Conservation (phyloP, 2,113 vertebrate species). For the Carollia perspicillata region DNA sequence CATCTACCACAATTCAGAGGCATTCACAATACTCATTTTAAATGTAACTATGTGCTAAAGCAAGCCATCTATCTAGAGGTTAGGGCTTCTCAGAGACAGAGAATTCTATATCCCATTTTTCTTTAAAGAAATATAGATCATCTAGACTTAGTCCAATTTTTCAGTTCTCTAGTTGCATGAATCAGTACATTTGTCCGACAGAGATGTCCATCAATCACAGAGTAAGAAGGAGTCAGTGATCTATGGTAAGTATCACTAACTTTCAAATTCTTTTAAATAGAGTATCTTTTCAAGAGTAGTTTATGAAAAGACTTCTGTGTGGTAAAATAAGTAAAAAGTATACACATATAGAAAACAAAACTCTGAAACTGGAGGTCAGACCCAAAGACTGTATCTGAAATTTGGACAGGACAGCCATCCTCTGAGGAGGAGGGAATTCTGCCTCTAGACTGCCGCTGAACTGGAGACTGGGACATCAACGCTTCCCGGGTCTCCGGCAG, state of each 20-base stretch:
- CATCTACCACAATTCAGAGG: neutral
- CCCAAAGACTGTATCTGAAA: neutral
- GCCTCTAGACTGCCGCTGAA: neutral
- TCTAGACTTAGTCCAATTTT: neutral
- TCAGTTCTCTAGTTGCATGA: neutral
- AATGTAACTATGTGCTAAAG: neutral
- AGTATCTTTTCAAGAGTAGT: neutral
- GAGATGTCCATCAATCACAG: neutral
- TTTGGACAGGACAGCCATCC: neutral
- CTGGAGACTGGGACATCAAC: neutral
- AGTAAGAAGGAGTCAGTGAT: neutral
- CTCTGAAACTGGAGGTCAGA: slow-evolving; percentile 11
- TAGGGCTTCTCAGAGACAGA: neutral
- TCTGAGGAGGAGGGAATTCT: neutral
- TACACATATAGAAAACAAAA: neutral
- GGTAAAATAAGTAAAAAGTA: neutral
- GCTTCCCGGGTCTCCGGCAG: neutral
- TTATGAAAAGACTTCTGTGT: neutral
- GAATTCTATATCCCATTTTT: neutral
- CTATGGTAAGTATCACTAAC: neutral
- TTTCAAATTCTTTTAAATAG: slow-evolving; percentile 15
- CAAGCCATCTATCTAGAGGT: neutral
- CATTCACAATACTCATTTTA: neutral
- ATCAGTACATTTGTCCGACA: neutral
- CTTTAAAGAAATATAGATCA: neutral